Conservation (phyloP, 2,113 vertebrate species). For the Nerophis ophidion region DNA sequence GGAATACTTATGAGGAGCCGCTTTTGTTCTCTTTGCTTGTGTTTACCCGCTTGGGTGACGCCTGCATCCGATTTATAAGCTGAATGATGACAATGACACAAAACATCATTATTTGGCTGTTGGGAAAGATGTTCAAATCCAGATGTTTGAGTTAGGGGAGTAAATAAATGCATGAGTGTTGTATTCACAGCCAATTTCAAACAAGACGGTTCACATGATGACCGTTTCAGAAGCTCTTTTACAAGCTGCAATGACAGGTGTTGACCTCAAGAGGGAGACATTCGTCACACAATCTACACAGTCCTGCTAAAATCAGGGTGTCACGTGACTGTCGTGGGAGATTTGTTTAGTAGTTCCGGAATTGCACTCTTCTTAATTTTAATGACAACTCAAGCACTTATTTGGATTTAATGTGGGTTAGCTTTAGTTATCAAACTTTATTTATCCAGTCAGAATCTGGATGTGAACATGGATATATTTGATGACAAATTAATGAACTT, state of each 20-base stretch:
- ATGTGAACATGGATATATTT: no score
- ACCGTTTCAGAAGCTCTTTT: constrained; percentile 36
- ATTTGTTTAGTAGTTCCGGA: background rate
- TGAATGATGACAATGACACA: constrained; percentile 30
- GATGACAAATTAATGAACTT: no score
- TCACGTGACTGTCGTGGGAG: background rate
- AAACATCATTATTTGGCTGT: constrained; percentile 38
- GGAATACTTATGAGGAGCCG: constrained; percentile 44
- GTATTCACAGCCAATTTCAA: constrained; percentile 17
- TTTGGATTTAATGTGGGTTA: background rate
- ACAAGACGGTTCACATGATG: constrained; percentile 35
- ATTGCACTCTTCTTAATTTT: no score
- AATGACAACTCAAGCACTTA: background rate
- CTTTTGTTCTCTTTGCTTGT: constrained; percentile 45
- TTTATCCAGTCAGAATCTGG: no score
- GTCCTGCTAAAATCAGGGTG: constrained; percentile 25
- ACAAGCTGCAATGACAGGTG: constrained; percentile 23
- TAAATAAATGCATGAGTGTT: background rate
- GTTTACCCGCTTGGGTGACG: constrained; percentile 20
- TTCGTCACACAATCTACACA: constrained; percentile 35
- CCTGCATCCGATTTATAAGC: constrained; percentile 41
- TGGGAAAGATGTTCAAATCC: constrained; percentile 30
- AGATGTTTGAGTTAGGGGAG: constrained; percentile 32
- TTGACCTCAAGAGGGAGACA: constrained; percentile 38
- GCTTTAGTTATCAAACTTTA: background rate